phyloP scores from a whole-genome alignment of 2,113 vertebrate species.

The Pseudorectes ferrugineus region DNA sequence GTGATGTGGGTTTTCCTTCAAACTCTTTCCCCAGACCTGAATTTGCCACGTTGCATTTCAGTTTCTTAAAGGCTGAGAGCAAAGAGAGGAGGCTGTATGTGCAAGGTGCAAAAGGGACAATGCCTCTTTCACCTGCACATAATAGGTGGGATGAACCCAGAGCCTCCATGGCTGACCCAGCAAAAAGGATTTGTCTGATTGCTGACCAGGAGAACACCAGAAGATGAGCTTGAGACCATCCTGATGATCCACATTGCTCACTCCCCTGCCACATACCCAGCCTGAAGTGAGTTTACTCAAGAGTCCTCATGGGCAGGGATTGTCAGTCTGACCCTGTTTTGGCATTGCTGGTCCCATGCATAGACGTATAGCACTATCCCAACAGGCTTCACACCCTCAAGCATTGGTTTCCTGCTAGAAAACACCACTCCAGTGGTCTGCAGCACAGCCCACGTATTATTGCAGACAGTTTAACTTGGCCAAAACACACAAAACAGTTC shows the following conservation, averaged over 20 bases:
- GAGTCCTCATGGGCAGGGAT: not conserved
- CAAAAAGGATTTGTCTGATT: not conserved
- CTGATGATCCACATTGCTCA: not conserved
- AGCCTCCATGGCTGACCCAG: not conserved
- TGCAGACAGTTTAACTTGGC: not conserved
- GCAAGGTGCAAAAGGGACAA: not conserved
- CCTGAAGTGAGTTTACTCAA: not conserved
- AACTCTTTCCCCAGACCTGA: not conserved
- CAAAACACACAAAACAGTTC: not conserved
- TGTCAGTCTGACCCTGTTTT: not conserved
- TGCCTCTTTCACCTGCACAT: not conserved
- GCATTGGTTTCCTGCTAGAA: not conserved
- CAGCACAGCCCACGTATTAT: not conserved
- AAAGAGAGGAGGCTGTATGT: not conserved
- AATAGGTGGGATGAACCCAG: not conserved
- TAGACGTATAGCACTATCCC: not conserved
- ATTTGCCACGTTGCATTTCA: fast-evolving
- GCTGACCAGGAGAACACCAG: not conserved
- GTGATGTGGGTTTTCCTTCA: not conserved
- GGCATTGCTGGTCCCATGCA: not conserved
- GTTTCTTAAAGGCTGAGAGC: not conserved
- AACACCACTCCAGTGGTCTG: not conserved
- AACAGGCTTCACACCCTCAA: not conserved
- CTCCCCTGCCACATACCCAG: not conserved
- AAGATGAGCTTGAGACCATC: not conserved